Base-by-base conservation (phyloP, 2,113 vertebrate genomes). In the Anthoscopus minutus region DNA sequence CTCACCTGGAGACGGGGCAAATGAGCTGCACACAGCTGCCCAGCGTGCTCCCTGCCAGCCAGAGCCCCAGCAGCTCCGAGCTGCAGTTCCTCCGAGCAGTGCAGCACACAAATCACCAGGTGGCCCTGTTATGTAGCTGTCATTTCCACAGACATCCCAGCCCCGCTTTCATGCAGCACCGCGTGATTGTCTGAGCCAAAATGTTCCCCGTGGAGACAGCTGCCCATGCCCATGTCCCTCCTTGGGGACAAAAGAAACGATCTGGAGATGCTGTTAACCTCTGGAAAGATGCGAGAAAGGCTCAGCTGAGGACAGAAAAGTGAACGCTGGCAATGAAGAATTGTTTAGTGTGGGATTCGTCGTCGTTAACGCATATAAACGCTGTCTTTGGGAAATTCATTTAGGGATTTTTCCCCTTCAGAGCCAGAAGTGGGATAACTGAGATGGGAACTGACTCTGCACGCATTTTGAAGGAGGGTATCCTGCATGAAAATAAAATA, bases 121-220 rank as follows among this genome's bases (percentile, higher is more conserved):
- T 88, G 93, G 92, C 96, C 82, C 94, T 18, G 88, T 93, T 92
- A 80, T 83, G 93, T 92, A 93, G 93, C 96, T 81, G 79, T 95
- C 95, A 92, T 86, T 81, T 73, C 74, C 85, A 58, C 22, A 88
- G 78, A 82, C 81, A 89, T 81, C 78, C 81, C 94, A 94, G 89
- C 93, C 93, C 92, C 67, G 82, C 93, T 88, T 92, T 84, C 94
- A 50, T 24, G 91, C 38, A 76, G 64, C 13, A 4, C 85, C 35
- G 40, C 4, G 2, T 13, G 93, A 70, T 89, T 66, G 74, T 86
- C 35, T 45, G 73, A 51, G 76, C 82, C 70, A 89, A 64, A 87
- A 81, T 54, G 56, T 82, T 88, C 35, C 35, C 92, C 84, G 22
- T 27, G 54, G 86, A 94, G 88, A 86, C n/a, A 42, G 77, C 54